phyloP scores from a whole-genome alignment of 2,113 vertebrate genomes.

The Ranitomeya variabilis region DNA sequence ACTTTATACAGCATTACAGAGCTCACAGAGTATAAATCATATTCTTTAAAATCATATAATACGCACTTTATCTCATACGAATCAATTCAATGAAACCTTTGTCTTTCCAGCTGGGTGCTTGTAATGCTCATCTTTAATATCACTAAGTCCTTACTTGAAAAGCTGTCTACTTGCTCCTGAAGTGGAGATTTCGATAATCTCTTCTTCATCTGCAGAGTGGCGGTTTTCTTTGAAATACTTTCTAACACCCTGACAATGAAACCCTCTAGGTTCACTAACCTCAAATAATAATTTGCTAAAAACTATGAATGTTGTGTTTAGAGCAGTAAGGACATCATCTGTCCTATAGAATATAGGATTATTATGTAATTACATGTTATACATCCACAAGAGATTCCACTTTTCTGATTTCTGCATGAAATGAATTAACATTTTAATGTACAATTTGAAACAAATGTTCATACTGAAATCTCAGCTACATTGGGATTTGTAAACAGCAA shows the following conservation, averaged over 20 bases:
- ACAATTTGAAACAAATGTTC: slow-evolving; percentile 5
- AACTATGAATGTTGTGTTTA: slow-evolving; percentile 8
- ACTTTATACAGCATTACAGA: not conserved
- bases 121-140: slow-evolving; percentile 55
- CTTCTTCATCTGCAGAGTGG: slow-evolving; percentile 43
- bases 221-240: slow-evolving; percentile 42
- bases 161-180: slow-evolving; percentile 47
- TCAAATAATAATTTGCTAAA: slow-evolving; percentile 48
- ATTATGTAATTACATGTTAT: slow-evolving; percentile 19
- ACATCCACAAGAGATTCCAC: not conserved
- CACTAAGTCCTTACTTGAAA: slow-evolving; percentile 50
- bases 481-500: not conserved
- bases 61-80: slow-evolving; percentile 46
- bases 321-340: not conserved
- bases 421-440: not conserved
- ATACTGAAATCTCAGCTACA: not conserved
- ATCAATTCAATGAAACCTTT: slow-evolving; percentile 46
- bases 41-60: slow-evolving; percentile 21
- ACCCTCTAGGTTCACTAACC: slow-evolving; percentile 46
- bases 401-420: not conserved
- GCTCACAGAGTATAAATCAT: not conserved
- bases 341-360: slow-evolving; percentile 22
- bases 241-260: slow-evolving; percentile 45
- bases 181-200: slow-evolving; percentile 57
- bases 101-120: slow-evolving; percentile 51